These are phyloP conservation scores for Drosophila nr. perissopoda DNA, from an alignment of 2,888 invertebrate species.

Conservation along the genomic window DNA sequence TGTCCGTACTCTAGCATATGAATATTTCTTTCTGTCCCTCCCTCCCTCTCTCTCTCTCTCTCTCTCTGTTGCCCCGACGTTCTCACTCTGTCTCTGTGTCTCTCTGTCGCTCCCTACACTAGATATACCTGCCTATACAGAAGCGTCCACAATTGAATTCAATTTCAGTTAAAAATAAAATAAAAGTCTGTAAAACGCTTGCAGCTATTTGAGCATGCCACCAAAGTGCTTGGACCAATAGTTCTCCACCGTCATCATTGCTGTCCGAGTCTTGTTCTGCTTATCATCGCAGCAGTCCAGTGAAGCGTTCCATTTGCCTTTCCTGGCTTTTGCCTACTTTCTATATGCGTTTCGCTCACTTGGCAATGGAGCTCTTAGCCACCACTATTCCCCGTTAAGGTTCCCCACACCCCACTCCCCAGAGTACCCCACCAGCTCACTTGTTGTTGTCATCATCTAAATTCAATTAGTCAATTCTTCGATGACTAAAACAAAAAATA, in stretches of 20 bases:
- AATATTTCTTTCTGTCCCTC: neutral
- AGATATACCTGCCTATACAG: constrained; percentile 25
- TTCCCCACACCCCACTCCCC: neutral
- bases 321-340: constrained; percentile 31
- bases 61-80: neutral
- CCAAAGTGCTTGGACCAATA: constrained; percentile 11
- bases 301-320: constrained; percentile 45
- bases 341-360: constrained; percentile 37
- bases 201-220: constrained; percentile 60
- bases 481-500: neutral
- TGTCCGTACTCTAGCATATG: neutral
- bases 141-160: constrained; percentile 54
- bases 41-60: neutral
- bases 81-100: neutral
- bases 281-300: constrained; percentile 56
- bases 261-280: constrained; percentile 53
- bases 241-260: constrained; percentile 64
- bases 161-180: constrained; percentile 39
- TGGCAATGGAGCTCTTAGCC: constrained; percentile 17
- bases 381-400: neutral
- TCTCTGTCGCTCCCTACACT: neutral
- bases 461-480: constrained; percentile 2
- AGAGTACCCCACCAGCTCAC: neutral
- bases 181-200: constrained; percentile 56
- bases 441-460: constrained; percentile 33